phyloP scores from a whole-genome alignment of 2,113 vertebrate species.

The Corythornis vintsioides region DNA sequence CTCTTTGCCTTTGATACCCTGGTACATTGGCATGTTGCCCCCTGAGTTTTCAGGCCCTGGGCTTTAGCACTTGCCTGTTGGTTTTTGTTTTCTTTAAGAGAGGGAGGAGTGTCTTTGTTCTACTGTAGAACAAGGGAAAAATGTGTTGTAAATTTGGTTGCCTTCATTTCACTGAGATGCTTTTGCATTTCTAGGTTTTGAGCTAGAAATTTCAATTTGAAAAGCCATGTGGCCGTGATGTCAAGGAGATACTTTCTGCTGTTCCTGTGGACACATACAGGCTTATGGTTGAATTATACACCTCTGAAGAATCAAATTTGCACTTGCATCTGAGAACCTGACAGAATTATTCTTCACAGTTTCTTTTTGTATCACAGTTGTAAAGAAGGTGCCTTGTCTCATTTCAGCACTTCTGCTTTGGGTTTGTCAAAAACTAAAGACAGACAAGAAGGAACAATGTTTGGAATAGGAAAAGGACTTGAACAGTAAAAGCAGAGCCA shows the following conservation, averaged over 20 bases:
- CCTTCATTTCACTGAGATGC: neutral
- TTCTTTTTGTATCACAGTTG: neutral
- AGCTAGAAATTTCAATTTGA: neutral
- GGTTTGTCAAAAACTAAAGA: neutral
- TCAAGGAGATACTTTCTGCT: neutral
- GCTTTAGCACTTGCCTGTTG: neutral
- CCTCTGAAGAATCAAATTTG: conserved; percentile 42
- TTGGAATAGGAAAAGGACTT: neutral
- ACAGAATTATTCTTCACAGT: conserved; percentile 46
- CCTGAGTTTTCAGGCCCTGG: neutral
- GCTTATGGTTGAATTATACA: neutral
- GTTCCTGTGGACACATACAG: neutral
- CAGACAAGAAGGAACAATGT: neutral
- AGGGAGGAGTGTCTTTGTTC: neutral
- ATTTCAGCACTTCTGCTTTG: neutral
- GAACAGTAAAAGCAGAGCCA: neutral
- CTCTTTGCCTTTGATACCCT: neutral
- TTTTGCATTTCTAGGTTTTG: neutral
- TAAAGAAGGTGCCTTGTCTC: neutral
- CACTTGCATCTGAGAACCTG: conserved; percentile 2
- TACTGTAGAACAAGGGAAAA: neutral
- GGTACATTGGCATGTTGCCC: neutral
- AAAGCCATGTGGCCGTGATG: neutral
- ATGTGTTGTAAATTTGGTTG: neutral
- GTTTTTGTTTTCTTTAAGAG: too few relatives aligned